A percentile compares a stretch with the other conserved stretches of the same genome.
phyloP scores from a whole-genome alignment of 1,140 invertebrate species.

The Listronotus bonariensis region DNA sequence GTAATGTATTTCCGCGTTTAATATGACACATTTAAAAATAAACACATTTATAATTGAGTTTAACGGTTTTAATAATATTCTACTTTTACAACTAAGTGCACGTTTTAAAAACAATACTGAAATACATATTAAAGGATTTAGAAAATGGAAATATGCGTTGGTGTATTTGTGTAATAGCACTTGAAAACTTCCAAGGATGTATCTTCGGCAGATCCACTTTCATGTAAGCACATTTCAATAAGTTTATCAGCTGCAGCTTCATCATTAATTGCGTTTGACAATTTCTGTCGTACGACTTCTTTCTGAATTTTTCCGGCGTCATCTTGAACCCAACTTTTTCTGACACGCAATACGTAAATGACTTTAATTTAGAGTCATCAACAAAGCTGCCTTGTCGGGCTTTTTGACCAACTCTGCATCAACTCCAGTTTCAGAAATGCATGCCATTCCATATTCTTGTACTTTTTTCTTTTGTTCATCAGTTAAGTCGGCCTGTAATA shows the following conservation, averaged over 20 bases:
- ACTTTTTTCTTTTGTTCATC: conserved; percentile 37
- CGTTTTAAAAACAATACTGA: too few species aligned
- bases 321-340: conserved; percentile 54
- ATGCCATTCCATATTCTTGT: conserved; percentile 13
- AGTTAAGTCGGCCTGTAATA: conserved; percentile 34
- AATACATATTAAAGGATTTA: neutral
- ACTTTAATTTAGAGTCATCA: conserved; percentile 55
- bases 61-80: too few species aligned
- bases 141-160: conserved; percentile 24
- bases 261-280: conserved; percentile 53
- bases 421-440: conserved; percentile 24
- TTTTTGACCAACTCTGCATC: conserved; percentile 23
- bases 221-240: conserved; percentile 15
- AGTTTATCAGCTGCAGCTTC: conserved; percentile 13
- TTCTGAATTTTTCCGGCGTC: conserved; percentile 54
- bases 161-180: conserved; percentile 37
- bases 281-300: conserved; percentile 54
- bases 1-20: too few species aligned
- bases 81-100: too few species aligned
- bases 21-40: too few species aligned
- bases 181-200: conserved; percentile 29
- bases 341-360: conserved; percentile 57
- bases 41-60: too few species aligned
- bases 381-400: conserved; percentile 39
- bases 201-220: conserved; percentile 22